Percentiles rank a stretch among this genome's conserved stretches.
phyloP scores from a whole-genome alignment of 2,888 invertebrate genomes.

The Automeris io region DNA sequence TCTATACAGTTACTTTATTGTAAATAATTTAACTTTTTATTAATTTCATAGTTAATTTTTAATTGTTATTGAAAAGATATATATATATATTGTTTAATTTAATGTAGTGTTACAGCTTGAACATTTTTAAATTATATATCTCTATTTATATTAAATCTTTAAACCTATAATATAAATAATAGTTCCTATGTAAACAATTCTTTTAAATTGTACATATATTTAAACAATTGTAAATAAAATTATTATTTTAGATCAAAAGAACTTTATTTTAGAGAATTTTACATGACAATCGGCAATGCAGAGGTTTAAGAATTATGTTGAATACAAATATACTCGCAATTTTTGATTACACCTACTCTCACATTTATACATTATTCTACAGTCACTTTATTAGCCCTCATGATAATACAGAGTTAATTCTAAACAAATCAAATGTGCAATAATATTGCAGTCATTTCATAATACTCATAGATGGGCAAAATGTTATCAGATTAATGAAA shows the following conservation, averaged over 20 bases:
- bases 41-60: too few relatives aligned
- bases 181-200: too few relatives aligned
- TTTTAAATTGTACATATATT: too few relatives aligned
- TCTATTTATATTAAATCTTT: too few relatives aligned
- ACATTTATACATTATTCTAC: conserved; percentile 65
- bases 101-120: too few relatives aligned
- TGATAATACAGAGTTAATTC: conserved; percentile 51
- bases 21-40: too few relatives aligned
- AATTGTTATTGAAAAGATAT: background rate
- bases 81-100: too few relatives aligned
- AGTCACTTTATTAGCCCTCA: conserved; percentile 58
- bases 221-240: conserved; percentile 5
- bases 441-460: conserved; percentile 31
- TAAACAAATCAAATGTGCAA: conserved; percentile 57
- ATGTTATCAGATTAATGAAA: too few relatives aligned
- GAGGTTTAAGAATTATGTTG: conserved; percentile 70
- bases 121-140: too few relatives aligned
- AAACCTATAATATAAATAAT: too few relatives aligned
- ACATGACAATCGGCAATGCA: conserved; percentile 77
- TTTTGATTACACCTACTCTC: conserved; percentile 66
- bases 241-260: conserved; percentile 67
- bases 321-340: conserved; percentile 70
- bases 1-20: too few relatives aligned
- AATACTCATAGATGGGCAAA: background rate
- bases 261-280: conserved; percentile 77